Evolutionary conservation across 2,113 vertebrate genomes (phyloP).

Genomic region (Lichenostomus cassidix): DNA sequence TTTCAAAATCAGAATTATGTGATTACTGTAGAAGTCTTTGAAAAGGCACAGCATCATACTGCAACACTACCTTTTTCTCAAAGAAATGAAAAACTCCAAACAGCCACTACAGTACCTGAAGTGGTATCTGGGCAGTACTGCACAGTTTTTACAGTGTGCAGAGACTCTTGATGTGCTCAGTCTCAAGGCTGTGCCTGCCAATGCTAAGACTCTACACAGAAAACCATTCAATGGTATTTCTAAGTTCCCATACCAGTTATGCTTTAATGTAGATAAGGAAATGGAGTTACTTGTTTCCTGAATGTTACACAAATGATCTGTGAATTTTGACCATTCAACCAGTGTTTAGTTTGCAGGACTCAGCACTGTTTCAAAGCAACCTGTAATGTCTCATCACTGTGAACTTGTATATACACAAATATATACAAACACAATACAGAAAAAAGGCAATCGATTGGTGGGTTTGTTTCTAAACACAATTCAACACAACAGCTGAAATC

Average conservation of each 20-base stretch:
- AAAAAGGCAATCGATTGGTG: not conserved
- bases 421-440: not conserved
- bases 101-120: not conserved
- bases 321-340: not conserved
- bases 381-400: not conserved
- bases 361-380: not conserved
- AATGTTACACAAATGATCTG: not conserved
- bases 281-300: not conserved
- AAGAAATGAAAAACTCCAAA: not conserved
- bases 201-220: not conserved
- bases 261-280: not conserved
- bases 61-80: not conserved
- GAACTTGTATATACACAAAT: not conserved
- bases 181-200: not conserved
- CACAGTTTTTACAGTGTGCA: not conserved
- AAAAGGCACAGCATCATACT: not conserved
- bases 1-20: not conserved
- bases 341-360: not conserved
- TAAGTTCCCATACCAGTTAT: not conserved
- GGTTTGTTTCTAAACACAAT: not conserved
- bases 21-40: not conserved
- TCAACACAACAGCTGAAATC: not conserved
- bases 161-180: not conserved
- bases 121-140: not conserved
- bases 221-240: not conserved